Base-by-base conservation (phyloP, 2,113 vertebrate genomes). In the Penelope pileata region DNA sequence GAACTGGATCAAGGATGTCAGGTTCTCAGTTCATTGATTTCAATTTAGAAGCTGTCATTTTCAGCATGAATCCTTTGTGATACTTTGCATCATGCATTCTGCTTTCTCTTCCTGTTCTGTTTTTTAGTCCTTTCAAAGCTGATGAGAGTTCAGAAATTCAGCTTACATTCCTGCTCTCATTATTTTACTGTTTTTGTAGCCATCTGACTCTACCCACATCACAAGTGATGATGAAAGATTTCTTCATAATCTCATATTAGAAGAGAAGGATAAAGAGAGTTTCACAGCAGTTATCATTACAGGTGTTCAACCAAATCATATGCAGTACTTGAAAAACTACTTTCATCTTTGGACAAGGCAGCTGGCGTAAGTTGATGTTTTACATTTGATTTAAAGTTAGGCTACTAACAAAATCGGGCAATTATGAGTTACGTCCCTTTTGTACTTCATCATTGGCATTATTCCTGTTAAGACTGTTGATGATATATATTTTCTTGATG, bases 201-300 rank as follows among this genome's bases (percentile, higher is more conserved):
- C 98, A 8, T 97, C 98, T 70, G 98, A 99, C 96, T 98, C 84
- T 85, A 96, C 98, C 70, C 99, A 99, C 36, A 96, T 99, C 85
- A 96, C 72, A 60, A 97, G 75, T 56, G 96, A 97, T 26, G 98
- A 99, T 75, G 99, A 99, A 94, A 96, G 90, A 81, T 99, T 98
- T 91, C 98, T 99, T 62, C 98, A 92, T 43, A 88, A 73, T 60
- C 96, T 99, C 69, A 98, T 99, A 43, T 23, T 86, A 66, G 99
- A 99, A 92, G 99, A 99, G 92, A 88, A 73, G 36, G 93, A 93
- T 43, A 99, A 98, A 95, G 91, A 98, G 48, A 98, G 98, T 94
- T 99, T 99, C 97, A 99, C 99, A 67, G 98, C 98, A 24, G 98
- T 99, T 82, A 91, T 99, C 54, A 98, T 99, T 81, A 99, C 98